Percentiles rank a stretch among this genome's conserved stretches.
Conservation (phyloP, 2,797 vertebrate genomes). For the Psittacula derbiana region DNA sequence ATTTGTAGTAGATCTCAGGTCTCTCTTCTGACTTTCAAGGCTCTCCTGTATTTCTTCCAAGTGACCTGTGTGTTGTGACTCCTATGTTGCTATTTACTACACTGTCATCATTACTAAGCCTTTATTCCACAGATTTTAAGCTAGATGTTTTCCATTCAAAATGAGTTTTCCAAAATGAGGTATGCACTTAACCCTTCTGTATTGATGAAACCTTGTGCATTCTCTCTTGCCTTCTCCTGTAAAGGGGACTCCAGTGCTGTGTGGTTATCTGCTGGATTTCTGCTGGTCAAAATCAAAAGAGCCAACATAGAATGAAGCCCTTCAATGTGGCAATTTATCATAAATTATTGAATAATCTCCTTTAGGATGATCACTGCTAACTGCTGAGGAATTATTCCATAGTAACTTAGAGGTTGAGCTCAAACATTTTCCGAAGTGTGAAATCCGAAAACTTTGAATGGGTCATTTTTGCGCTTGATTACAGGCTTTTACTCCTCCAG, state of each 20-base stretch:
- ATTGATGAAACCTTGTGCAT: not conserved
- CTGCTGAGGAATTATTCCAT: not conserved
- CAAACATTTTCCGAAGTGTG: not conserved
- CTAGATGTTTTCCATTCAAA: not conserved
- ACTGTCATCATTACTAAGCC: not conserved
- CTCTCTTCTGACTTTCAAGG: not conserved
- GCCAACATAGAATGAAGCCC: not conserved
- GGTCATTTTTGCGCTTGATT: not conserved
- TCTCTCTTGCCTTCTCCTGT: not conserved
- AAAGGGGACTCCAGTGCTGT: not conserved
- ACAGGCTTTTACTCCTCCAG: not conserved
- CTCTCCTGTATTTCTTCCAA: not conserved
- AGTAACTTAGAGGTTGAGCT: not conserved
- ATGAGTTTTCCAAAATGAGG: not conserved
- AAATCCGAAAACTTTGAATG: not conserved
- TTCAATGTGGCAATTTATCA: not conserved
- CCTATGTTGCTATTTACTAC: not conserved
- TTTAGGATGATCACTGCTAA: not conserved
- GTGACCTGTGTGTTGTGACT: not conserved
- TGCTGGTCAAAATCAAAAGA: not conserved
- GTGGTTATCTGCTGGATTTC: not conserved
- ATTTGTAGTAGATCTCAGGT: not conserved
- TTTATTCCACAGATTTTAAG: not conserved
- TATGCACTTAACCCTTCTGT: not conserved
- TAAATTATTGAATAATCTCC: conserved; percentile 38